A percentile compares a stretch with the other conserved stretches of the same genome.
phyloP scores from a whole-genome alignment of 2,888 invertebrate species.

The Limnephilus marmoratus region DNA sequence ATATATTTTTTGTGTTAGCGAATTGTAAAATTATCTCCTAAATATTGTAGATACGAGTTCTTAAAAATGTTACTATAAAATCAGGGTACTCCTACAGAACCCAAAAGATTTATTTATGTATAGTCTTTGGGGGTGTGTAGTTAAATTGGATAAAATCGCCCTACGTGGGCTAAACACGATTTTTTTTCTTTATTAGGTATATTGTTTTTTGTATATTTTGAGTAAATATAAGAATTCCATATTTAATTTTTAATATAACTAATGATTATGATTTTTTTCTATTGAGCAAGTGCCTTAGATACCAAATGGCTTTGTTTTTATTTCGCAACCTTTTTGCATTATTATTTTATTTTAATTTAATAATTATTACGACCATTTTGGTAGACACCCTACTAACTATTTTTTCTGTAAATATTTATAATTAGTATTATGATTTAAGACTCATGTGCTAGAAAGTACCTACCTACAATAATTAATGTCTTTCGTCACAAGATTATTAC shows the following conservation, averaged over 20 bases:
- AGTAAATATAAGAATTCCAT: not conserved
- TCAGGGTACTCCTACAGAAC: not conserved
- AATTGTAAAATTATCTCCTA: not conserved
- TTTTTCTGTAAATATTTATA: no score
- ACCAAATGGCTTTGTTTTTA: not conserved
- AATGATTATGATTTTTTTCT: not conserved
- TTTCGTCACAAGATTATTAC: no score
- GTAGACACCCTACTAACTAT: not conserved
- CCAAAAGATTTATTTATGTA: not conserved
- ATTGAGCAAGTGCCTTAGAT: not conserved
- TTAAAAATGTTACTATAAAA: not conserved
- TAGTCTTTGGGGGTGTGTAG: not conserved
- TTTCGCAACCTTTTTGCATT: not conserved
- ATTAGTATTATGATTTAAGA: no score
- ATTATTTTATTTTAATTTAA: not conserved
- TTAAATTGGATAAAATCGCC: not conserved
- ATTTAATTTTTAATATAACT: not conserved
- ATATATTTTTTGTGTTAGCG: not conserved
- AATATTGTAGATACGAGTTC: not conserved
- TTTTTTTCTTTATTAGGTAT: no score
- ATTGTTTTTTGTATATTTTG: not conserved
- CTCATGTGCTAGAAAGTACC: no score
- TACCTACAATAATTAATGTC: no score
- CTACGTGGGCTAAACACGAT: not conserved
- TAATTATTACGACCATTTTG: not conserved